Percentiles rank a stretch among this genome's conserved stretches.
Evolutionary conservation across 2,888 invertebrate genomes (phyloP).

Genomic region (Trichacis sp.): DNA sequence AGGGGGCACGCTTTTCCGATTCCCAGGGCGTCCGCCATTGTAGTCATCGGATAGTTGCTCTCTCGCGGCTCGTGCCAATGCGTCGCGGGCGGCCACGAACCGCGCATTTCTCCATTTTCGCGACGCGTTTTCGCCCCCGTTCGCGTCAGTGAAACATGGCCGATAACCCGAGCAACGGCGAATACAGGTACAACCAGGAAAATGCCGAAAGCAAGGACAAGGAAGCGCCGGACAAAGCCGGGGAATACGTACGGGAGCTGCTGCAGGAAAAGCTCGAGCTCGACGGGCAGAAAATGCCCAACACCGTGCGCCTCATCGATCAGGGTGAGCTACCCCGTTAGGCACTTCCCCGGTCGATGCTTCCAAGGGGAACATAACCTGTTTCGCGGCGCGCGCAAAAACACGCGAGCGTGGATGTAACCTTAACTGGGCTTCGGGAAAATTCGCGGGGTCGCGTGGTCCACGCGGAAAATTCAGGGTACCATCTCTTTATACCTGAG

Average conservation of each 20-base stretch:
- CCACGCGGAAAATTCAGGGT: too few species aligned
- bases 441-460: too few species aligned
- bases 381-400: too few species aligned
- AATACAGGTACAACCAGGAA: slow-evolving; percentile 59
- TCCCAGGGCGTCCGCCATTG: slow-evolving; percentile 21
- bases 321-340: slow-evolving; percentile 73
- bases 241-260: slow-evolving; percentile 82
- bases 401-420: too few species aligned
- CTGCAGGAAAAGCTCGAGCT: slow-evolving; percentile 79
- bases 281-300: slow-evolving; percentile 74
- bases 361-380: too few species aligned
- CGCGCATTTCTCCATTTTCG: background rate
- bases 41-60: slow-evolving; percentile 8
- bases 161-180: slow-evolving; percentile 62
- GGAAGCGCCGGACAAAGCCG: slow-evolving; percentile 78
- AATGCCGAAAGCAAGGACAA: slow-evolving; percentile 67
- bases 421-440: too few species aligned
- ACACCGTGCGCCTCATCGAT: slow-evolving; percentile 79
- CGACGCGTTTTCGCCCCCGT: background rate
- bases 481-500: too few species aligned
- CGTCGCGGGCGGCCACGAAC: background rate
- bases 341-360: background rate
- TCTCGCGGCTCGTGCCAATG: background rate
- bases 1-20: background rate
- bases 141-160: slow-evolving; percentile 47